Evolutionary conservation across 2,888 invertebrate species (phyloP).

Genomic region (Stegana nigrithorax): DNA sequence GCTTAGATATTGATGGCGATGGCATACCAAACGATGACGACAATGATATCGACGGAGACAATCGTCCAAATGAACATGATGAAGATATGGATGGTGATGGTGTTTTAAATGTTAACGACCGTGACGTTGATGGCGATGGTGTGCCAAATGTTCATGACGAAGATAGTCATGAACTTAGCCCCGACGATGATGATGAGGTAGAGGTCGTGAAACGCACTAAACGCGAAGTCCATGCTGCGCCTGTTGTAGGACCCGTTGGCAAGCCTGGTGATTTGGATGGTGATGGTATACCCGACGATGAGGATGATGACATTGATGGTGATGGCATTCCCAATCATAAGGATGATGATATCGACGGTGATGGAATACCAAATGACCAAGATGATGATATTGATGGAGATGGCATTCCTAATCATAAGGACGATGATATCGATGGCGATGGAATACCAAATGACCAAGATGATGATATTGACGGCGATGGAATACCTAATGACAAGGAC

Average conservation of each 20-base stretch:
- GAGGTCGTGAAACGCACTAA: conserved; percentile 66
- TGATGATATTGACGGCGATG: conserved; percentile 64
- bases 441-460: conserved; percentile 54
- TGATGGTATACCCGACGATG: conserved; percentile 42
- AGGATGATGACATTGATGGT: conserved; percentile 50
- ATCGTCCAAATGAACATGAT: conserved; percentile 64
- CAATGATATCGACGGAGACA: conserved; percentile 65
- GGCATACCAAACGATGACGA: conserved; percentile 45
- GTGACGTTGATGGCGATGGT: conserved; percentile 50
- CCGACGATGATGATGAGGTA: conserved; percentile 43
- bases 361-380: conserved; percentile 64
- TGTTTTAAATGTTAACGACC: conserved; percentile 58
- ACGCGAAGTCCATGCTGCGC: conserved; percentile 63
- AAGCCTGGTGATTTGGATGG: conserved; percentile 45
- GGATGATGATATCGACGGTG: conserved; percentile 52
- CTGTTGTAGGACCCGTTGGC: conserved; percentile 37
- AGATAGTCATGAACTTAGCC: conserved; percentile 45
- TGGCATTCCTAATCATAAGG: conserved; percentile 64
- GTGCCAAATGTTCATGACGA: conserved; percentile 49
- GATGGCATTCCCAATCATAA: conserved; percentile 53
- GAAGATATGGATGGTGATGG: conserved; percentile 66
- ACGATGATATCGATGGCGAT: conserved; percentile 54
- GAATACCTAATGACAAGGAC: conserved; percentile 62
- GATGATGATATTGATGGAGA: conserved; percentile 59
- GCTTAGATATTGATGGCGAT: conserved; percentile 36